These are phyloP conservation scores for Parauchenoglanis punctatus DNA, from an alignment of 2,797 vertebrate genomes.

Conservation along the genomic window DNA sequence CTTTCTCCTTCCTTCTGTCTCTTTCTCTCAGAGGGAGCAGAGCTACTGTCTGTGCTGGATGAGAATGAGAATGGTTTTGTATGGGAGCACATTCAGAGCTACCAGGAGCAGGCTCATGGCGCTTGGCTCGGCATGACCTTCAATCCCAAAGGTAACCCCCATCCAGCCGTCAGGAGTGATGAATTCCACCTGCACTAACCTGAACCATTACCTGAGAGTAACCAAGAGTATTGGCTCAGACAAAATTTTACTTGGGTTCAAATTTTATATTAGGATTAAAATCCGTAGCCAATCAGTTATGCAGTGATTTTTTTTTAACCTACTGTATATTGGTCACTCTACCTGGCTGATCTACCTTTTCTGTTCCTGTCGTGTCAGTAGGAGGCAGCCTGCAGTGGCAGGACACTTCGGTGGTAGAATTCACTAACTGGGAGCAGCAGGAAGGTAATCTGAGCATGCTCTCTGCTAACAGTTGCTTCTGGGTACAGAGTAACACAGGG, in stretches of 20 bases:
- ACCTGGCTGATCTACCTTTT: background rate
- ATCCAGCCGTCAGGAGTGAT: background rate
- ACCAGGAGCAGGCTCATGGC: constrained; percentile 82
- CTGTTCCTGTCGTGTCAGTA: constrained; percentile 59
- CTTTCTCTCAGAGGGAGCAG: constrained; percentile 79
- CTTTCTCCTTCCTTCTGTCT: constrained; percentile 6
- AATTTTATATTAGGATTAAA: background rate
- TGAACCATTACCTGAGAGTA: background rate
- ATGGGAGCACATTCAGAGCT: constrained; percentile 92
- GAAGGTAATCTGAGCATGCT: constrained; percentile 88
- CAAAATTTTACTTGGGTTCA: background rate
- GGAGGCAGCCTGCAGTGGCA: constrained; percentile 88
- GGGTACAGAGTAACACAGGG: constrained; percentile 93
- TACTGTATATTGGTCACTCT: background rate
- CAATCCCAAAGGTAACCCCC: constrained; percentile 80
- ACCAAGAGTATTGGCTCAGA: background rate
- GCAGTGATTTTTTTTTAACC: background rate
- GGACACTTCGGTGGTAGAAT: constrained; percentile 84
- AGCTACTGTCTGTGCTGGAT: constrained; percentile 89
- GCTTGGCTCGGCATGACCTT: constrained; percentile 95
- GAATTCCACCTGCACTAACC: background rate
- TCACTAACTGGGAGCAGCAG: constrained; percentile 90
- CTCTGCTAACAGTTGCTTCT: constrained; percentile 94
- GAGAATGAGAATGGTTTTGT: constrained; percentile 92
- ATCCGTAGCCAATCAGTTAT: background rate